These are phyloP conservation scores for Megatriorchis doriae DNA, from an alignment of 2,113 vertebrate genomes.

Conservation along the genomic window DNA sequence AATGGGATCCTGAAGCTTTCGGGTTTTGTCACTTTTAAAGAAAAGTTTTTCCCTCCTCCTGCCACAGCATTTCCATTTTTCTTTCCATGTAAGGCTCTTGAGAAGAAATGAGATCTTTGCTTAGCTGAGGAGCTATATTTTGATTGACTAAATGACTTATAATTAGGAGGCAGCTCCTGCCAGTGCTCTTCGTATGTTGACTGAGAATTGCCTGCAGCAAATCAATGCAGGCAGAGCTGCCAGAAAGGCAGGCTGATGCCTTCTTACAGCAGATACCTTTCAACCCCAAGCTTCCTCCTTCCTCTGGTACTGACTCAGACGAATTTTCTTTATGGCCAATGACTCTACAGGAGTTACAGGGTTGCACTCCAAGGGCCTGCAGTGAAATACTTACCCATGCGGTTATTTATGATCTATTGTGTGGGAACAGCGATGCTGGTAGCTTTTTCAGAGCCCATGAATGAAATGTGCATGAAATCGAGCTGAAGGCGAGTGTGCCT, in stretches of 20 bases:
- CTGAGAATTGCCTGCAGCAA: slow-evolving; percentile 14
- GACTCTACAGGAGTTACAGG: neutral
- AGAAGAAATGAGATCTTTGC: neutral
- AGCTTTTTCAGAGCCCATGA: neutral
- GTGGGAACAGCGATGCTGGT: neutral
- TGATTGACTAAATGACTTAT: slow-evolving; percentile 34
- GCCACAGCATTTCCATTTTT: neutral
- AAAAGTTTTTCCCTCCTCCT: neutral
- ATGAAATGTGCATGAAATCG: neutral
- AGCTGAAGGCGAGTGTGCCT: neutral
- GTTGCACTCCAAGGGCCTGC: neutral
- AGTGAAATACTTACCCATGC: neutral
- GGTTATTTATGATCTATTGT: neutral
- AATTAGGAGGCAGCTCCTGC: slow-evolving; percentile 31
- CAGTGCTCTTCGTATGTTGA: neutral
- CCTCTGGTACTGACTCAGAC: neutral
- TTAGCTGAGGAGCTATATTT: slow-evolving; percentile 26
- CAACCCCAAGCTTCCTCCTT: neutral
- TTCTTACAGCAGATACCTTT: neutral
- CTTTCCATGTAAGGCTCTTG: slow-evolving; percentile 5
- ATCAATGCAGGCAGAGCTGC: neutral
- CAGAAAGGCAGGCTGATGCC: neutral
- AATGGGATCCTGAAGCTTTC: slow-evolving; percentile 28
- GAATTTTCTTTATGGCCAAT: neutral
- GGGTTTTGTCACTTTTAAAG: slow-evolving; percentile 12